These are phyloP conservation scores for Silurus aristotelis DNA, from an alignment of 2,797 vertebrate genomes.

Conservation along the genomic window DNA sequence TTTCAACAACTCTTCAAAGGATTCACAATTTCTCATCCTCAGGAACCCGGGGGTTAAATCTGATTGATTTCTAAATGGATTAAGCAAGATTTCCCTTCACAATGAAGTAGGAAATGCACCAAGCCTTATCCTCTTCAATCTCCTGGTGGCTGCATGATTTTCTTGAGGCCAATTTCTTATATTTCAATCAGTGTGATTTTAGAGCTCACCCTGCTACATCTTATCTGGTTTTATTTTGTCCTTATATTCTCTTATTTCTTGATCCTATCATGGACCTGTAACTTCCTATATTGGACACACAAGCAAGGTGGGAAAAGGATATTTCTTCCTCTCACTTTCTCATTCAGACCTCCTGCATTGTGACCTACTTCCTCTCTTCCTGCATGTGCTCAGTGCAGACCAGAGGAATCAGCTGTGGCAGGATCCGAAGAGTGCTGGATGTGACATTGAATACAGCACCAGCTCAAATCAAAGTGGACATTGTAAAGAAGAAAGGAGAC, in stretches of 20 bases:
- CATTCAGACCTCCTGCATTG: slow-evolving; percentile 24
- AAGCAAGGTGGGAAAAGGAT: not conserved
- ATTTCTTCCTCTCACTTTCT: not conserved
- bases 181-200: not conserved
- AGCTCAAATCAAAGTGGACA: slow-evolving; percentile 24
- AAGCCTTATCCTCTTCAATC: not conserved
- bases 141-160: slow-evolving; percentile 1
- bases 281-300: not conserved
- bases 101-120: not conserved
- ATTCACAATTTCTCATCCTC: not conserved
- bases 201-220: not conserved
- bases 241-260: not conserved
- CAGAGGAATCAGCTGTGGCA: slow-evolving; percentile 43
- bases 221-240: not conserved
- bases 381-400: slow-evolving; percentile 27
- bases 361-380: slow-evolving; percentile 45
- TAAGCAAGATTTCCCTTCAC: slow-evolving; percentile 4
- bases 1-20: not conserved
- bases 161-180: not conserved
- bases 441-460: slow-evolving; percentile 64
- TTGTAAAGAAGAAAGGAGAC: not conserved
- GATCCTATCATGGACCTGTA: not conserved
- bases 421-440: slow-evolving; percentile 61
- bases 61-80: slow-evolving; percentile 20
- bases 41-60: not conserved